A percentile compares a stretch with the other conserved stretches of the same genome.
Conservation (phyloP, 1,140 invertebrate genomes). For the Anthonomus grandis region DNA sequence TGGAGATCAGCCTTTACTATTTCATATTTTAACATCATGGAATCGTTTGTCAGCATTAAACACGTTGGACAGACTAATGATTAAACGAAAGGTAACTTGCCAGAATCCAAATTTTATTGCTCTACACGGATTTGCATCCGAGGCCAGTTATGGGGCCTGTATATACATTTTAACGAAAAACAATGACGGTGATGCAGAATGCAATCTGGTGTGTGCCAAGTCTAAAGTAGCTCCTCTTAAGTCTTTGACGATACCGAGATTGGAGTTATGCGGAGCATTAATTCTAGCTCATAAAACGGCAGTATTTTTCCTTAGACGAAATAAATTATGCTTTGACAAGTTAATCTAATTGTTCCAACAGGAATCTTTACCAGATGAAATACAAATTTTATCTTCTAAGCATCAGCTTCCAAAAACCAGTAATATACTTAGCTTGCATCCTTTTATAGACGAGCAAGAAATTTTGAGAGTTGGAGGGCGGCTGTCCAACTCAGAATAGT, state of each 20-base stretch:
- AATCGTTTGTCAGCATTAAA: too few relatives aligned
- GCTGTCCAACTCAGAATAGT: too few relatives aligned
- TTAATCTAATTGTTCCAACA: slow-evolving; percentile 33
- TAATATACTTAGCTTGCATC: too few relatives aligned
- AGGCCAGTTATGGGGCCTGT: slow-evolving; percentile 27
- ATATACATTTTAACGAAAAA: slow-evolving; percentile 30
- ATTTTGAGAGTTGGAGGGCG: slow-evolving; percentile 34
- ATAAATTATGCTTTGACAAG: slow-evolving; percentile 18
- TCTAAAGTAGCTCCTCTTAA: slow-evolving; percentile 40
- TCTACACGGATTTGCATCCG: slow-evolving; percentile 31
- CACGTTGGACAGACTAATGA: too few relatives aligned
- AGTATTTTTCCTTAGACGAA: slow-evolving; percentile 10
- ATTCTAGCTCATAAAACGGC: slow-evolving; percentile 30
- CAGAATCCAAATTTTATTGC: too few relatives aligned
- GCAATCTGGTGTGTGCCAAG: slow-evolving; percentile 32
- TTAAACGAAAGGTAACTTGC: too few relatives aligned
- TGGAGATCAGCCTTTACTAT: slow-evolving; percentile 45
- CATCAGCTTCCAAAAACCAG: too few relatives aligned
- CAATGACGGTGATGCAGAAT: slow-evolving; percentile 23
- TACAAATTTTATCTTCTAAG: too few relatives aligned
- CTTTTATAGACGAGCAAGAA: slow-evolving; percentile 44
- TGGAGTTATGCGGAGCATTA: slow-evolving; percentile 48
- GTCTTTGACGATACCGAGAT: slow-evolving; percentile 40
- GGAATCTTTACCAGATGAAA: slow-evolving; percentile 27
- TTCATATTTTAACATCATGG: slow-evolving; percentile 21